Conservation (phyloP, 2,113 vertebrate species). For the Eptatretus burgeri region DNA sequence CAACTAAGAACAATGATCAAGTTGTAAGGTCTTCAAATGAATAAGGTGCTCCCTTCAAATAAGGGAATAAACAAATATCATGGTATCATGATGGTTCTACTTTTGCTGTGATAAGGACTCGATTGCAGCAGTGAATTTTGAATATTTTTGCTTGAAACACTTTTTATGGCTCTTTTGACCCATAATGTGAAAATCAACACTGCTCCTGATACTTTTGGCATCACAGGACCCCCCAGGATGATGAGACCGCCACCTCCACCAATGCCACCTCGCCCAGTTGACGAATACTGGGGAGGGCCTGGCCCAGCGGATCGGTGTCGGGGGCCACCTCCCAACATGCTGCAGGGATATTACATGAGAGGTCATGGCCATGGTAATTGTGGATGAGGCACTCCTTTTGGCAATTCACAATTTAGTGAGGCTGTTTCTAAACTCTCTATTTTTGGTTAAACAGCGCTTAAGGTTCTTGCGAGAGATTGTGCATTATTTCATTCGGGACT, state of each 20-base stretch:
- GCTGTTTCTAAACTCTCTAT: constrained; percentile 11
- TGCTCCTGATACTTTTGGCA: constrained; percentile 16
- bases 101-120: no score
- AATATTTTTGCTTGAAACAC: neutral
- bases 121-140: neutral
- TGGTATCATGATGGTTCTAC: no score
- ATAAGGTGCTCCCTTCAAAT: no score
- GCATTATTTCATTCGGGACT: no score
- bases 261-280: constrained; percentile 22
- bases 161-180: constrained; percentile 10
- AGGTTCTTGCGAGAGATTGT: no score
- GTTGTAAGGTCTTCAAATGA: no score
- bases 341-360: constrained; percentile 15
- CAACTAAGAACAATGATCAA: no score
- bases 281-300: constrained; percentile 41
- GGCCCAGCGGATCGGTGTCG: constrained; percentile 19
- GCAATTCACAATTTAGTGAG: constrained; percentile 25
- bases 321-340: constrained; percentile 28
- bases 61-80: no score
- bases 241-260: constrained; percentile 28
- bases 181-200: constrained; percentile 14
- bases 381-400: constrained; percentile 22
- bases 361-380: constrained; percentile 32
- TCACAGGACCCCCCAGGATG: constrained; percentile 30
- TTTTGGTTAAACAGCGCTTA: no score